Evolutionary conservation across 2,797 vertebrate species (phyloP).

Genomic region (Arrhamphus sclerolepis): DNA sequence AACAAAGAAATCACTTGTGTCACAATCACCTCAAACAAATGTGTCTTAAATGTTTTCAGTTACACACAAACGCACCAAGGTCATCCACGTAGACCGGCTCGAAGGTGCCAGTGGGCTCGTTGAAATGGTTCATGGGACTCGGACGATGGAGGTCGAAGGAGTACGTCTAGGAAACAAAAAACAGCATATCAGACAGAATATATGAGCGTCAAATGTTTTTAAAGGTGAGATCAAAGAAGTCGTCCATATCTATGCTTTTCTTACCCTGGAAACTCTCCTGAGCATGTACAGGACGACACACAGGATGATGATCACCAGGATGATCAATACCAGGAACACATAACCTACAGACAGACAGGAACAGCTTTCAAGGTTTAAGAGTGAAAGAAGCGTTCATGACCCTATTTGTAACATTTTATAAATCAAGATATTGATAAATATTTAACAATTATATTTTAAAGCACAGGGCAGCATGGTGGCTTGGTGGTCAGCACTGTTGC

Average conservation of each 20-base stretch:
- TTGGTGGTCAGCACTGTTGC: no score
- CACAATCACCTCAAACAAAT: neutral
- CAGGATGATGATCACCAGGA: conserved; percentile 46
- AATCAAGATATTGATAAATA: no score
- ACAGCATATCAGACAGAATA: accelerated
- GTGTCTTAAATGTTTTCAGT: neutral
- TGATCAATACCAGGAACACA: conserved; percentile 52
- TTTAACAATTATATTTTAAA: no score
- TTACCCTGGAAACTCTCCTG: conserved; percentile 54
- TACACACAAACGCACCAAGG: conserved; percentile 40
- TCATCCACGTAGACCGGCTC: conserved; percentile 61
- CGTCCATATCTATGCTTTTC: no score
- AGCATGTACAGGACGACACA: conserved; percentile 57
- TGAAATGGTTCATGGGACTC: neutral
- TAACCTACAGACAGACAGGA: conserved; percentile 34
- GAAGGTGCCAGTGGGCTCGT: conserved; percentile 56
- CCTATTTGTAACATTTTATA: no score
- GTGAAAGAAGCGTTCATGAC: no score
- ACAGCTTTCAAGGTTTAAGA: neutral
- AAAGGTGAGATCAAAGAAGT: neutral
- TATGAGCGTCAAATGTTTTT: no score
- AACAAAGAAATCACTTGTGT: neutral
- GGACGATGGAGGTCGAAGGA: conserved; percentile 66
- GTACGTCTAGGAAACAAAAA: conserved; percentile 46
- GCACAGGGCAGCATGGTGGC: no score